These are phyloP conservation scores for Eira barbara DNA, from an alignment of 2,113 vertebrate genomes.

Conservation along the genomic window DNA sequence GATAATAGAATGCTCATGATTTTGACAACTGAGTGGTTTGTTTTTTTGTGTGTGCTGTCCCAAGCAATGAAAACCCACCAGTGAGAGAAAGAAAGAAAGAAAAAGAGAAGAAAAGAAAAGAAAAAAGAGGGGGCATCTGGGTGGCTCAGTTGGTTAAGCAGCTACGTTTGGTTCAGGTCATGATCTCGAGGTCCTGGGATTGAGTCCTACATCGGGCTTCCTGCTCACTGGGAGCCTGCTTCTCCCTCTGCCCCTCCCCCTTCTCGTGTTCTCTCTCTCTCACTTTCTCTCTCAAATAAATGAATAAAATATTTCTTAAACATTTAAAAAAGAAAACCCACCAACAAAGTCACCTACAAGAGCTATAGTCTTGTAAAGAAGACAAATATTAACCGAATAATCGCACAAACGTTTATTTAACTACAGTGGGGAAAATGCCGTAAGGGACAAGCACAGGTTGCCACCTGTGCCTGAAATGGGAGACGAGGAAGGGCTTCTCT, in stretches of 20 bases:
- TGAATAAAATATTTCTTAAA: background rate
- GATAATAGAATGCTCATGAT: background rate
- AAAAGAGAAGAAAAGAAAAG: background rate
- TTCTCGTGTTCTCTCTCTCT: background rate
- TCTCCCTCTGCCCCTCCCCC: background rate
- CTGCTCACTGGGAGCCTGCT: background rate
- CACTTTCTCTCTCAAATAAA: background rate
- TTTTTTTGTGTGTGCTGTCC: background rate
- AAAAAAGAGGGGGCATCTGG: background rate
- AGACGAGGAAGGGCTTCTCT: background rate
- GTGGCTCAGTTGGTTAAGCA: background rate
- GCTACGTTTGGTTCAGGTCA: background rate
- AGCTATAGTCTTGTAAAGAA: background rate
- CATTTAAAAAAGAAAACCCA: background rate
- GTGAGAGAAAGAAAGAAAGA: background rate
- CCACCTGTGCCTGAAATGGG: background rate
- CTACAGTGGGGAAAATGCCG: too few species aligned
- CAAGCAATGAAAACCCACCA: background rate
- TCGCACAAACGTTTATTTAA: background rate
- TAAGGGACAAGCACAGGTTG: background rate
- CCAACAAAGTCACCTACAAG: background rate
- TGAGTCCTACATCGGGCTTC: too few species aligned
- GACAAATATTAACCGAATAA: background rate
- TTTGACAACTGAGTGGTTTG: background rate
- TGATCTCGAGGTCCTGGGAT: too few species aligned